phyloP scores from a whole-genome alignment of 2,113 vertebrate species.

The Formicarius rufipectus region DNA sequence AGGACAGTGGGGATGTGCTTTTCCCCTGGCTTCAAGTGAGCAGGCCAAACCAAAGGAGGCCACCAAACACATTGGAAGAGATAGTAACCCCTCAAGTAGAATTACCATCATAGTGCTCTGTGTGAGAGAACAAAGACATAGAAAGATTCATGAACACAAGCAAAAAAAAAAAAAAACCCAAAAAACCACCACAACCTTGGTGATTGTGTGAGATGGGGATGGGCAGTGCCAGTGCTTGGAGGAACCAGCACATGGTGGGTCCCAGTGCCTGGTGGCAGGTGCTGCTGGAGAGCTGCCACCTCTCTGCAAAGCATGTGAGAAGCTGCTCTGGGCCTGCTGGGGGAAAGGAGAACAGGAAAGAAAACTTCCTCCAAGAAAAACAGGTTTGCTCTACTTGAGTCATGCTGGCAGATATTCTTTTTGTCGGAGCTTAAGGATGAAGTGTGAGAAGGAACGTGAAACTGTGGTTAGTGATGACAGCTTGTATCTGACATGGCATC shows the following conservation, averaged over 20 bases:
- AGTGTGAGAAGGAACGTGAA: background rate
- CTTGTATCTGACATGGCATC: background rate
- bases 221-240: background rate
- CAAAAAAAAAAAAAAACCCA: background rate
- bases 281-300: background rate
- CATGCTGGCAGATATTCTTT: background rate
- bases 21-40: background rate
- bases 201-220: background rate
- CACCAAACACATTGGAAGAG: background rate
- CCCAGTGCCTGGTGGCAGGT: background rate
- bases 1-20: background rate
- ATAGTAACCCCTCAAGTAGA: no score
- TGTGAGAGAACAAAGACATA: background rate
- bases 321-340: background rate
- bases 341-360: background rate
- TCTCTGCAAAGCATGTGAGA: background rate
- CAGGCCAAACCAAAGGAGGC: background rate
- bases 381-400: background rate
- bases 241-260: background rate
- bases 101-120: background rate
- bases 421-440: background rate
- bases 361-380: background rate
- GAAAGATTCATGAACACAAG: background rate
- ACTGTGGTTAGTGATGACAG: background rate
- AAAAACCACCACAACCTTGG: accelerated